Base-by-base conservation (phyloP, 2,888 invertebrate genomes). In the Holacanthella duospinosa region DNA sequence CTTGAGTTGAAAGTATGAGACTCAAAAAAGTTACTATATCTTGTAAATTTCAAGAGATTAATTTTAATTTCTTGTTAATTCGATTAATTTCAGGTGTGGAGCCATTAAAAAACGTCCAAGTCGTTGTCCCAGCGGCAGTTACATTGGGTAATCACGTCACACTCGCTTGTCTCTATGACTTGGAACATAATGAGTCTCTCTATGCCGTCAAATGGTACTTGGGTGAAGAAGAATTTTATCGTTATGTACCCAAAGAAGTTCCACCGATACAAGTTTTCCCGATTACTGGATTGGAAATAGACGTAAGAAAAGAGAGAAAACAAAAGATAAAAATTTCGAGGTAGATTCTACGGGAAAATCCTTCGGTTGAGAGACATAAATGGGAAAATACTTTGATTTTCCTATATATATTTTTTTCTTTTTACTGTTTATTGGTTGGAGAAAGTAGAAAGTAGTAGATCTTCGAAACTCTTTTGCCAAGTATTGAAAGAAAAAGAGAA, bases 181-280 rank as follows among this genome's bases (percentile, higher is more conserved):
- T 89, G 63, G 85, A 86, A 76, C 66, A 67, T 44, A 83, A 84
- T 57, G 87, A 87, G 73, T 83, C 83, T 1, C 78, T 89, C 19
- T 89, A 88, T 78, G 85, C 87, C 63, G 86, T 89, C 70, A 88
- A 88, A 78, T 89, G 88, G 89, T 89, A 88, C 80, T 83, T 87
- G 72, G 87, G 87, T 4, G 75, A 81, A 19, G 82, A 85, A 69
- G 88, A 89, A 77, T 88, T 89, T 81, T 89, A 86, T 80, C 82
- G 88, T 76, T 89, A 83, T 76, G 84, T 88, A 70, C 88, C 88
- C 1, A 88, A 88, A 75, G 88, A 88, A 76, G 78, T 86, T 69
- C 88, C 88, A 2, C 85, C 85, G 72, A 86, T 86, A 27, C 82
- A 84, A 71, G 85, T 86, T 27, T 88, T 88, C 75, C 84, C 85